A percentile compares a stretch with the other conserved stretches of the same genome.
Conservation (phyloP, 2,797 vertebrate species). For the Enteromius mattozi region DNA sequence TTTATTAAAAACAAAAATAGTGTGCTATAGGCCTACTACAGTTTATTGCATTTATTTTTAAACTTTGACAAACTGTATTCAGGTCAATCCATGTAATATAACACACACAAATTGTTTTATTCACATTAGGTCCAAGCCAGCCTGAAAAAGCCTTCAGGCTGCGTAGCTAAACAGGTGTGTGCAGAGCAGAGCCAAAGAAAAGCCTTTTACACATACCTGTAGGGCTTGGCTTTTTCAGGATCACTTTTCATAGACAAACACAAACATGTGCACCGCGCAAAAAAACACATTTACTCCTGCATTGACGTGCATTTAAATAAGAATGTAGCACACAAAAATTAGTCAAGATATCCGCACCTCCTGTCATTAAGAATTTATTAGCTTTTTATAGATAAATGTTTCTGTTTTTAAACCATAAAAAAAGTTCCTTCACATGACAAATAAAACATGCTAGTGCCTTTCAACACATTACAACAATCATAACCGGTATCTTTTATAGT, state of each 20-base stretch:
- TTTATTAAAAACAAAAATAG: neutral
- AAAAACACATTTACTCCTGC: constrained; percentile 45
- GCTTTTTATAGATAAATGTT: neutral
- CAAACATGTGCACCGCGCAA: constrained; percentile 44
- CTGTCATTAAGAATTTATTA: neutral
- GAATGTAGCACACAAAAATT: constrained; percentile 32
- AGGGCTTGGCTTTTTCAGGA: constrained; percentile 61
- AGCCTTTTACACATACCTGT: constrained; percentile 62
- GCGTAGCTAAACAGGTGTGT: constrained; percentile 76
- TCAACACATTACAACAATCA: constrained; percentile 22
- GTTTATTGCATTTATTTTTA: neutral
- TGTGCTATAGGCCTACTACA: neutral
- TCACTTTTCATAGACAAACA: constrained; percentile 59
- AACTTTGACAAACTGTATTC: neutral
- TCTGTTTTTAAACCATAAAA: constrained; percentile 13
- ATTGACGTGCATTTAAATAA: constrained; percentile 29
- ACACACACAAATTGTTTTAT: constrained; percentile 15
- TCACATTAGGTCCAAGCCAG: constrained; percentile 39
- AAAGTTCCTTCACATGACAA: constrained; percentile 3
- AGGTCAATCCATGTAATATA: constrained; percentile 13
- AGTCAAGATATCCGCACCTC: neutral
- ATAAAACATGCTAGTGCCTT: constrained; percentile 2
- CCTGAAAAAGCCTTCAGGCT: constrained; percentile 62
- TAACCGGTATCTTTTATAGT: neutral
- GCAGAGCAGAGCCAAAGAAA: constrained; percentile 49